Percentiles rank a stretch among this genome's conserved stretches.
Evolutionary conservation across 2,113 vertebrate genomes (phyloP).

Genomic region (Condylura cristata): DNA sequence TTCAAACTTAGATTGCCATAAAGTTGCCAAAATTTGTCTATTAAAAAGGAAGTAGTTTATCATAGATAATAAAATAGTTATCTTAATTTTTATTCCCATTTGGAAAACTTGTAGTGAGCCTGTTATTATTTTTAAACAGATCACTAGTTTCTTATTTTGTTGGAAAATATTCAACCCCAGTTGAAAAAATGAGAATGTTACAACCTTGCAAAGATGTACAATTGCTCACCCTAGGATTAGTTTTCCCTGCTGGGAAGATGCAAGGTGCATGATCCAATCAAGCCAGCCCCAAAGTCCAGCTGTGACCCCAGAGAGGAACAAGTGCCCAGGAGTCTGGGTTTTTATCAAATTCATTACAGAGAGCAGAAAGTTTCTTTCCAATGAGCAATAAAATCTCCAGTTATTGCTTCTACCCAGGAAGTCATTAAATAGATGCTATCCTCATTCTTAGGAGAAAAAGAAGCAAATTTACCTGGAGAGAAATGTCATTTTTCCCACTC

Average conservation of each 20-base stretch:
- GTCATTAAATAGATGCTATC: constrained; percentile 5
- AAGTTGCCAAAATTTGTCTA: not conserved
- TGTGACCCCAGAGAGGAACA: not conserved
- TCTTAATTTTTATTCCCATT: not conserved
- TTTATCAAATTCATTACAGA: not conserved
- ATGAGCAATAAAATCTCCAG: not conserved
- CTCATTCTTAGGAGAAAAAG: not conserved
- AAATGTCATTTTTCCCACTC: not conserved
- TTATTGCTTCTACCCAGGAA: not conserved
- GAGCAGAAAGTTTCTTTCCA: constrained; percentile 34
- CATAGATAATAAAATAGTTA: not conserved
- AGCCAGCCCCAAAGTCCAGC: not conserved
- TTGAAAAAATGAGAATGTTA: constrained; percentile 53
- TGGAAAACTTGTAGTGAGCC: not conserved
- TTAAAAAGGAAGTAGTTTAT: not conserved
- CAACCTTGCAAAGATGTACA: not conserved
- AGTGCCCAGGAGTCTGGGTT: not conserved
- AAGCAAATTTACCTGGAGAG: not conserved
- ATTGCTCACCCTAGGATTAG: not conserved
- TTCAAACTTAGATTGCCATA: not conserved
- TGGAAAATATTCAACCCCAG: constrained; percentile 46
- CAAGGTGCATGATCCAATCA: not conserved
- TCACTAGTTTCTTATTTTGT: constrained; percentile 27
- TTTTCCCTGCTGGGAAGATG: constrained; percentile 10
- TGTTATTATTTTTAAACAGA: constrained; percentile 34